Base-by-base conservation (phyloP, 2,113 vertebrate species). In the Cardinalis cardinalis region DNA sequence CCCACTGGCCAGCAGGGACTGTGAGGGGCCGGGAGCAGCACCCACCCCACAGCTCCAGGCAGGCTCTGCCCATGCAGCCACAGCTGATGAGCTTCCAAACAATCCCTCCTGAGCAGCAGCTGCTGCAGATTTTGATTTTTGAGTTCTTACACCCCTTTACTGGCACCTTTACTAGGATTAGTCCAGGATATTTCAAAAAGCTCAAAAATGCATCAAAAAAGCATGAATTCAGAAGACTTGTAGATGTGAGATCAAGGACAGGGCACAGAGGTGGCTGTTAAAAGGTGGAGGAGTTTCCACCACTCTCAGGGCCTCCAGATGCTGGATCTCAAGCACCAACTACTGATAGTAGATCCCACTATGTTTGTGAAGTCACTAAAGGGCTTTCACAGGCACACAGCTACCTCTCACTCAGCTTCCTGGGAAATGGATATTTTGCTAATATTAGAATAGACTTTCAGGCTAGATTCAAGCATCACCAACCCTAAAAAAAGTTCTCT, bases 371-470 rank as follows among this genome's bases (percentile, higher is more conserved):
- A 92, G 34, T 20, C 26, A 46, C 78, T 76, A 34, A 48, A 41
- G 44, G 64, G 52, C 56, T 86, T 77, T 65, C 83, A 53, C 11
- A 46, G 66, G 40, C 74, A 89, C 28, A 49, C 53, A 68, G 36
- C 52, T 58, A 86, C 61, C 51, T 60, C 85, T 59, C 69, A 60
- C 48, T 63, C 70, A 84, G 65, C 73, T 78, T 64, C 79, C 55
- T 85, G 71, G 63, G 81, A 93, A 95, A 79, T 8, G 12, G 58
- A 55, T 79, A 82, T 93, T 94, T 93, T 92, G 48, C 90, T 94
- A 90, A 95, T 89, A 94, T 87, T 88, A 89, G 81, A 92, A 76
- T 36, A 88, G 74, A 79, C 66, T 88, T 90, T 68, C 55, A 88
- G 81, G 63, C 70, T 59, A 65, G 65, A 84, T 84, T 84, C 74